Evolutionary conservation across 2,888 invertebrate species (phyloP).

Genomic region (Campoplex capitator): DNA sequence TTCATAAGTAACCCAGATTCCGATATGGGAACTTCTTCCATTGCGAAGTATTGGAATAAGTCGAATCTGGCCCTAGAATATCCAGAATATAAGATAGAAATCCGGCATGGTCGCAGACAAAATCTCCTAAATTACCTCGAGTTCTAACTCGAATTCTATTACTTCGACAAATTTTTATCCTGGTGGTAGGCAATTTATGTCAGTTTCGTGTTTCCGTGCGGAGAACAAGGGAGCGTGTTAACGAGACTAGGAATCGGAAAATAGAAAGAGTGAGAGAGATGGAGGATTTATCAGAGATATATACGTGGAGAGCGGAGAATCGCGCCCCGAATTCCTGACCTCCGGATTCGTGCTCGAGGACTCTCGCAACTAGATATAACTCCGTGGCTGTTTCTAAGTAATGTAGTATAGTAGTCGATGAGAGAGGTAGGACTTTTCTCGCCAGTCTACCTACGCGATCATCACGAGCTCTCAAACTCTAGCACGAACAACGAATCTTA

Average conservation of each 20-base stretch:
- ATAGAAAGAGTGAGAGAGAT: constrained; percentile 34
- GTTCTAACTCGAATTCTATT: constrained; percentile 12
- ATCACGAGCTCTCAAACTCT: constrained; percentile 62
- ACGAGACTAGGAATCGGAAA: constrained; percentile 20
- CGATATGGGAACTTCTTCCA: not conserved
- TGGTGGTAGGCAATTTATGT: constrained; percentile 7
- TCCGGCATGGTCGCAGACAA: not conserved
- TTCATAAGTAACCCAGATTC: not conserved
- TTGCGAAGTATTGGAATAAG: not conserved
- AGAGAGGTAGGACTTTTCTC: constrained; percentile 53
- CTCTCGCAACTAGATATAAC: constrained; percentile 37
- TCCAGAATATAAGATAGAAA: not conserved
- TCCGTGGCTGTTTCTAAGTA: constrained; percentile 37
- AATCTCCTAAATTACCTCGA: not conserved
- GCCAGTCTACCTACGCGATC: constrained; percentile 48
- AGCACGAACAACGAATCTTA: constrained; percentile 54
- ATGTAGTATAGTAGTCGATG: constrained; percentile 44
- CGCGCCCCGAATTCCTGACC: constrained; percentile 67
- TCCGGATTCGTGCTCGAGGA: constrained; percentile 61
- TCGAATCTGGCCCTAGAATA: not conserved
- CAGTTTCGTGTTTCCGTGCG: constrained; percentile 5
- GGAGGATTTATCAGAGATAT: constrained; percentile 24
- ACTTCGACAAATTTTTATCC: constrained; percentile 32
- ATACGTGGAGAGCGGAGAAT: constrained; percentile 28
- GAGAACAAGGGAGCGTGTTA: constrained; percentile 22